Percentiles rank a stretch among this genome's conserved stretches.
Evolutionary conservation across 2,888 invertebrate genomes (phyloP).

Genomic region (Caenorhabditis becei): DNA sequence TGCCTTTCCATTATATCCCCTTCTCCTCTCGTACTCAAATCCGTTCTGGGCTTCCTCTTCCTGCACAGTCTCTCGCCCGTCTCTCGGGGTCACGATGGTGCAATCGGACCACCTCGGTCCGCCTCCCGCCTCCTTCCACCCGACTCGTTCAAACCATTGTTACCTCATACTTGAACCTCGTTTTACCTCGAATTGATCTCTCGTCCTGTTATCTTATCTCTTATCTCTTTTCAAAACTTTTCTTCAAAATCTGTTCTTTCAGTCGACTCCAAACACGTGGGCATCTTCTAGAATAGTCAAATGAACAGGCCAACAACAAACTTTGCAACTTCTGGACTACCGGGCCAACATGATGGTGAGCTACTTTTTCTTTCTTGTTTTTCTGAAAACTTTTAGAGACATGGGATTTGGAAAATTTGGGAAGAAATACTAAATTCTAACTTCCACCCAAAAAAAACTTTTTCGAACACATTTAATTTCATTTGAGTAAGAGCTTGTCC

Average conservation of each 20-base stretch:
- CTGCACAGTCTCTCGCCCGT: slow-evolving; percentile 3
- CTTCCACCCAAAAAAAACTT: no score
- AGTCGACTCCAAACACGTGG: slow-evolving; percentile 46
- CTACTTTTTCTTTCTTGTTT: no score
- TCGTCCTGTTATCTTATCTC: neutral
- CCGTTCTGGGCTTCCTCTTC: slow-evolving; percentile 20
- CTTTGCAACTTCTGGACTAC: slow-evolving; percentile 1
- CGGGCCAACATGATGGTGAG: neutral
- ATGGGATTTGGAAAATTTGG: no score
- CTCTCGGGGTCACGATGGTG: slow-evolving; percentile 39
- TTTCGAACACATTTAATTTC: no score
- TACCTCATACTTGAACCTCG: slow-evolving; percentile 21
- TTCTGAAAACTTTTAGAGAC: no score
- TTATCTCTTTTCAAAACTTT: neutral
- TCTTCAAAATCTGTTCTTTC: slow-evolving; percentile 3
- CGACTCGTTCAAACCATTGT: slow-evolving; percentile 43
- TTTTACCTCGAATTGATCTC: slow-evolving; percentile 2
- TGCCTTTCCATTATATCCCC: neutral
- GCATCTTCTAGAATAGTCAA: slow-evolving; percentile 12
- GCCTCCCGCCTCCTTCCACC: slow-evolving; percentile 33
- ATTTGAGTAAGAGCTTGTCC: no score
- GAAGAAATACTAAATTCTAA: no score
- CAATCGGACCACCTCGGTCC: slow-evolving; percentile 26
- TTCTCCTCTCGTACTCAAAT: slow-evolving; percentile 20
- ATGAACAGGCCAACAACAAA: slow-evolving; percentile 24